Evolutionary conservation across 2,888 invertebrate genomes (phyloP).

Genomic region (Theodoxus fluviatilis): DNA sequence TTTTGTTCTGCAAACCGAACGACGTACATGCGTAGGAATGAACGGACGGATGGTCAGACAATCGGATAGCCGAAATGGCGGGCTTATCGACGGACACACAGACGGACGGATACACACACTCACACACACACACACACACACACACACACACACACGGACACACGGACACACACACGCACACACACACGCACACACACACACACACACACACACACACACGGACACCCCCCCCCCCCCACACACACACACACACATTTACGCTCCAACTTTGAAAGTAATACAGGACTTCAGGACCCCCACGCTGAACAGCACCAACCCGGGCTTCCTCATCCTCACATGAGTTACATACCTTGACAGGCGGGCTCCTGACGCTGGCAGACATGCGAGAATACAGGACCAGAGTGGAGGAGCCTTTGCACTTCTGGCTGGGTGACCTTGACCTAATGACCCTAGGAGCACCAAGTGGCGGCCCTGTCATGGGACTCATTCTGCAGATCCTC

Average conservation of each 20-base stretch:
- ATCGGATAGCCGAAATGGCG: no score
- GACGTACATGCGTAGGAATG: no score
- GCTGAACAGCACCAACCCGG: constrained; percentile 1
- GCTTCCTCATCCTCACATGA: not conserved
- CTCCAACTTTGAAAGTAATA: no score
- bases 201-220: no score
- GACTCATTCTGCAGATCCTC: constrained; percentile 41
- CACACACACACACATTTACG: no score
- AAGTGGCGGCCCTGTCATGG: constrained; percentile 43
- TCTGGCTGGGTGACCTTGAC: constrained; percentile 35
- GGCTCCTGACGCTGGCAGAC: constrained; percentile 33
- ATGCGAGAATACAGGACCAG: constrained; percentile 32
- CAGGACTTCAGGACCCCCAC: no score
- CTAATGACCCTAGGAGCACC: constrained; percentile 38
- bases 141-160: no score
- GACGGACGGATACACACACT: not conserved
- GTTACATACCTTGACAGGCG: constrained; percentile 31
- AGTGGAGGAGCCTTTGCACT: constrained; percentile 27
- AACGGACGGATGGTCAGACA: not conserved
- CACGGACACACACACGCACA: no score
- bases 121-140: no score
- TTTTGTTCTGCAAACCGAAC: no score
- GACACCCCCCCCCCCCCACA: no score
- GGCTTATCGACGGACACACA: not conserved
- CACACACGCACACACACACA: no score